These are phyloP conservation scores for Virgularia gustaviana DNA, from an alignment of 92 coral and sea anemone species.

Conservation along the genomic window DNA sequence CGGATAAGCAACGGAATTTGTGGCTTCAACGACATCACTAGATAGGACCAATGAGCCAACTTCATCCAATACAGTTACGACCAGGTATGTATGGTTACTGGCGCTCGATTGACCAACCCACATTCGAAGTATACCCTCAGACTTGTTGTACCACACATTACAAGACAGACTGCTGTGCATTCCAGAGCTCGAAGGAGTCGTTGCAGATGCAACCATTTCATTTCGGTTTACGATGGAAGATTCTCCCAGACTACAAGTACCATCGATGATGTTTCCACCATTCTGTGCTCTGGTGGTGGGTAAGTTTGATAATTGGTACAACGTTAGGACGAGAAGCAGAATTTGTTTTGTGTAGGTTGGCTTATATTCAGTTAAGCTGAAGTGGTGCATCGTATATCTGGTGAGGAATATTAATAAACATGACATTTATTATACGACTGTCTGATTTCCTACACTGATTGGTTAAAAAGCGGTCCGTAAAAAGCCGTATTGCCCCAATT, in stretches of 20 bases:
- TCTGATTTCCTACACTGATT: no score
- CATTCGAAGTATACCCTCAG: slow-evolving; percentile 64
- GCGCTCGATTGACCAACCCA: slow-evolving; percentile 31
- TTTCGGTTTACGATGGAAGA: slow-evolving; percentile 6
- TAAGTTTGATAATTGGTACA: no score
- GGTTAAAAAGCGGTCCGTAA: no score
- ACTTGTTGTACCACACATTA: slow-evolving; percentile 26
- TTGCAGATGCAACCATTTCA: not conserved
- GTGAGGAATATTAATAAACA: no score
- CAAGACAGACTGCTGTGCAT: not conserved
- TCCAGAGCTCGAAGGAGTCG: slow-evolving; percentile 1
- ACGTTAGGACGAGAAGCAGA: no score
- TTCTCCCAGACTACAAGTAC: slow-evolving; percentile 7
- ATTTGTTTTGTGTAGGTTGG: no score
- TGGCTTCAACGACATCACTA: slow-evolving; percentile 10
- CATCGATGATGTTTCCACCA: not conserved
- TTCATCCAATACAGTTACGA: slow-evolving; percentile 8
- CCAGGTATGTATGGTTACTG: not conserved
- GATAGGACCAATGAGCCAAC: slow-evolving; percentile 3
- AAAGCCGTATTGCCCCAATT: no score
- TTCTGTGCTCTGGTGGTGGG: no score
- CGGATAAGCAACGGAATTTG: not conserved
- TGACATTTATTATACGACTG: no score
- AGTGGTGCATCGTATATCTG: no score
- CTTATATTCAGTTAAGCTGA: no score